Percentiles rank a stretch among this genome's conserved stretches.
Evolutionary conservation across 2,797 vertebrate species (phyloP).

Genomic region (Petrocephalus schoutedeni): DNA sequence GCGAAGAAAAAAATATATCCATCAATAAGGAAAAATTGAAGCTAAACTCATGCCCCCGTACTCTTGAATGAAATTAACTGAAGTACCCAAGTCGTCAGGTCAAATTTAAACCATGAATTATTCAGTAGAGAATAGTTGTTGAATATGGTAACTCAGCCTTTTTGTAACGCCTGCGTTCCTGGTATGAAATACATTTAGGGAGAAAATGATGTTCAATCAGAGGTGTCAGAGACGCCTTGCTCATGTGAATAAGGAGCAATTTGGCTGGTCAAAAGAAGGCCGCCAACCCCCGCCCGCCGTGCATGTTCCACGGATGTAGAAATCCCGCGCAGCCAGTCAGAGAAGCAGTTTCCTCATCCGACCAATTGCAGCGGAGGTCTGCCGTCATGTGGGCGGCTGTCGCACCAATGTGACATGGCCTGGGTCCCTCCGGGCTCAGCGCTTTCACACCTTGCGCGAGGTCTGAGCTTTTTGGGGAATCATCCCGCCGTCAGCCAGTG

Average conservation of each 20-base stretch:
- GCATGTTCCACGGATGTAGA: background rate
- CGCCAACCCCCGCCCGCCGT: background rate
- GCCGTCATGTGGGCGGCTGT: background rate
- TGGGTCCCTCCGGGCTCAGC: background rate
- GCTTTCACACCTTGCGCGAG: background rate
- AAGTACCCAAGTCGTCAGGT: background rate
- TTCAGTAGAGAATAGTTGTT: background rate
- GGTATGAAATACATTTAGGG: background rate
- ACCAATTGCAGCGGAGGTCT: background rate
- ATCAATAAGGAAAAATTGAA: background rate
- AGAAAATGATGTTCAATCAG: background rate
- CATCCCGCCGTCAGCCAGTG: background rate
- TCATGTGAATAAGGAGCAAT: background rate
- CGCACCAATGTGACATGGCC: background rate
- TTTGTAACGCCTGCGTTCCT: background rate
- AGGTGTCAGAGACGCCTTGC: background rate
- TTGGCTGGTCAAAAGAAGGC: background rate
- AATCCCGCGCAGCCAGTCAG: background rate
- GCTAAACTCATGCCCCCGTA: background rate
- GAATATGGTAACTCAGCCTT: background rate
- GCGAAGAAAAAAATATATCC: background rate
- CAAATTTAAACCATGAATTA: conserved; percentile 4
- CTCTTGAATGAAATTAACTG: background rate
- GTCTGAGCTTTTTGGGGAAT: background rate
- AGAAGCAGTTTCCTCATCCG: background rate